Evolutionary conservation across 2,888 invertebrate genomes (phyloP), one percentile per base, ranked within the genome.

Genomic region (Cryptus armator): DNA sequence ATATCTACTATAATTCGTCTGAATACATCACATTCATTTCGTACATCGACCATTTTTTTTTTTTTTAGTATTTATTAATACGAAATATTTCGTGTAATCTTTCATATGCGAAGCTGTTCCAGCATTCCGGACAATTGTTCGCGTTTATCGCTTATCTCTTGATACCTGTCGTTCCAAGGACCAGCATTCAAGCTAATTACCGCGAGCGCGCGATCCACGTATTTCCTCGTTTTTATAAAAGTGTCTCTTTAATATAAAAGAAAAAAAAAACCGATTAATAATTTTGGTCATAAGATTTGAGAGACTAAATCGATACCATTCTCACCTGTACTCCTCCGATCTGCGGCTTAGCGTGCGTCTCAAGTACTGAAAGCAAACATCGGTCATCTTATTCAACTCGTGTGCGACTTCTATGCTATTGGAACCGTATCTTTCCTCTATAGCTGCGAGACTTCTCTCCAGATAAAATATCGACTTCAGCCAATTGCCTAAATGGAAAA

Each of bases 351-450:
- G 74, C 74, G 90, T 88, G 14, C 88, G 81, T 53, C 87, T 87
- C 24, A 96, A 93, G 85, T 95, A 94, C 84, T 94, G 94, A 85
- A 95, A 89, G 94, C 95, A 95, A 32, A 96, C 94, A 86, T 96
- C 96, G 0, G 95, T 94, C 24, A 96, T 94, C 90, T 96, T 96
- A 72, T 96, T 94, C 32, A 96, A 92, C 90, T 96, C 96, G 84
- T 96, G 95, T 0, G 95, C 96, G 48, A 96, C 94, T 91, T 97
- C 97, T 16, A 96, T 95, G 89, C 97, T 96, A 70, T 95, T 94
- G 0, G 94, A 93, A 0, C 97, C 97, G 91, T 95, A 97, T 87
- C 95, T 95, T 87, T 95, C 95, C 88, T 95, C 95, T 9, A 96
- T 93, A 24, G 95, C 95, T 48, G 94, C 93, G 3, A 97, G 93